A percentile compares a stretch with the other conserved stretches of the same genome.
Evolutionary conservation across 1,140 invertebrate species (phyloP).

Genomic region (Himalopsyche phryganea): DNA sequence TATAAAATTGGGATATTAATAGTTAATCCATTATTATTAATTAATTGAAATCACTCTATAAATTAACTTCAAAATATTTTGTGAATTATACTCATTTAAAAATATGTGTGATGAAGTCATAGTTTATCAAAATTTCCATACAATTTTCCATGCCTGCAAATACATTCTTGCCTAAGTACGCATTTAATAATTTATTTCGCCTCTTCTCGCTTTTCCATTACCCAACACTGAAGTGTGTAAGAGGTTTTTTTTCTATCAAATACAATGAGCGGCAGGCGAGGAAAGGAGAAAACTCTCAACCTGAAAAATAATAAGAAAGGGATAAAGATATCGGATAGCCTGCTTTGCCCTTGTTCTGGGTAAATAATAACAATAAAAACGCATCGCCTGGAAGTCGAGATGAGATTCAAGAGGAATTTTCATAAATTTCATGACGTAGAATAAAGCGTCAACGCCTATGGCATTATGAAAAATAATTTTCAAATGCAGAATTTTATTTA

Average conservation of each 20-base stretch:
- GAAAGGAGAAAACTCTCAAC: neutral
- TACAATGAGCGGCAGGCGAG: neutral
- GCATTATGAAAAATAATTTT: conserved; percentile 17
- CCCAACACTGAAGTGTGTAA: conserved; percentile 2
- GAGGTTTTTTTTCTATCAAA: conserved; percentile 3
- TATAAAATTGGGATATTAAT: too few relatives aligned
- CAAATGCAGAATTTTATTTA: neutral
- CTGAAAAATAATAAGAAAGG: neutral
- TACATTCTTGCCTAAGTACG: neutral
- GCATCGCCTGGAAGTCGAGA: neutral
- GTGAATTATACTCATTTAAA: too few relatives aligned
- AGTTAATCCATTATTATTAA: too few relatives aligned
- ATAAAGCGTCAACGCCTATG: conserved; percentile 2
- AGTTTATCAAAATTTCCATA: too few relatives aligned
- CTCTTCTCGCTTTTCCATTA: conserved; percentile 4
- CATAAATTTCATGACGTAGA: conserved; percentile 17
- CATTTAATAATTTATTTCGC: conserved; percentile 2
- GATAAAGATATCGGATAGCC: neutral
- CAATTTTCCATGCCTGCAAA: neutral
- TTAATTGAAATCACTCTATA: too few relatives aligned
- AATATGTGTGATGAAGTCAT: too few relatives aligned
- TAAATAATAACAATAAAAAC: conserved; percentile 4
- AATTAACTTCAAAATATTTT: too few relatives aligned
- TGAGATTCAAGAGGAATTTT: conserved; percentile 10
- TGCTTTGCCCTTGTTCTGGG: conserved; percentile 2